Evolutionary conservation across 2,113 vertebrate species (phyloP).

Genomic region (Melanocharis versteri): DNA sequence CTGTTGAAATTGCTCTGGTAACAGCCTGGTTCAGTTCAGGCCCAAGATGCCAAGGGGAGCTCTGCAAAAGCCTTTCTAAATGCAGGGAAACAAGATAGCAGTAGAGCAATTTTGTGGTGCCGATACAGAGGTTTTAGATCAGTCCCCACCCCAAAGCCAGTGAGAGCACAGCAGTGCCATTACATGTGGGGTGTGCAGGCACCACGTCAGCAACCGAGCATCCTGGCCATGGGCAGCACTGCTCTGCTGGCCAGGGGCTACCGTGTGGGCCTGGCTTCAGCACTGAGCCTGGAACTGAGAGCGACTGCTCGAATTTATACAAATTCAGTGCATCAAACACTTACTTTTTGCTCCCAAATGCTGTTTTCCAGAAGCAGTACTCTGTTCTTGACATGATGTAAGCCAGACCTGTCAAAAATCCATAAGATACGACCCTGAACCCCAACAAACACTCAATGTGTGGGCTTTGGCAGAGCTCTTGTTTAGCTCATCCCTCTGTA

Average conservation of each 20-base stretch:
- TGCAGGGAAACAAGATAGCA: not conserved
- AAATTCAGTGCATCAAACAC: not conserved
- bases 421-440: not conserved
- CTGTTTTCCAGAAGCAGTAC: not conserved
- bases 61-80: not conserved
- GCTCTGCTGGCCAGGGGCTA: not conserved
- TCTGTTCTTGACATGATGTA: not conserved
- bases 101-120: not conserved
- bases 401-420: not conserved
- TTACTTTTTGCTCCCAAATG: not conserved
- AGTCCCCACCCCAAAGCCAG: not conserved
- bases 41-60: not conserved
- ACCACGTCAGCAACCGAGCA: accelerated
- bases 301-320: not conserved
- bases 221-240: not conserved
- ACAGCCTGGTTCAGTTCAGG: not conserved
- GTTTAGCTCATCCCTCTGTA: not conserved
- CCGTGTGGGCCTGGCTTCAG: not conserved
- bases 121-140: not conserved
- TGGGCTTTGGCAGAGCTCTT: not conserved
- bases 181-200: not conserved
- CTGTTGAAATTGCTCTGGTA: not conserved
- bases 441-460: accelerated
- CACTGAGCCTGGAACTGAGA: not conserved
- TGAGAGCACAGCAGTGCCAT: not conserved